These are phyloP conservation scores for Eueremaeus valkanovi DNA, from an alignment of 2,888 invertebrate genomes.

Conservation along the genomic window DNA sequence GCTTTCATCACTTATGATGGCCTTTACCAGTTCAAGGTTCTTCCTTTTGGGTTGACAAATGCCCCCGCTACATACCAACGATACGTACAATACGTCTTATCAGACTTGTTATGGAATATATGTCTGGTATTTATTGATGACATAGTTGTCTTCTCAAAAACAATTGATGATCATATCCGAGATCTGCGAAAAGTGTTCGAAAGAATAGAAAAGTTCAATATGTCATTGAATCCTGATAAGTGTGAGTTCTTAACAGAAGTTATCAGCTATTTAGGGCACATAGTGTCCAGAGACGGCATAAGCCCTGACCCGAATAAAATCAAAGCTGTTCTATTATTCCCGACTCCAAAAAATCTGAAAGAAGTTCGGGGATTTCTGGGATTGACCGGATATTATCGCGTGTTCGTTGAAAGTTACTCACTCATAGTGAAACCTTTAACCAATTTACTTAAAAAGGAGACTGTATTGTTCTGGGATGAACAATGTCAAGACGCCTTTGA, in stretches of 20 bases:
- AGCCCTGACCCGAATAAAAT: neutral
- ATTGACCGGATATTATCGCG: neutral
- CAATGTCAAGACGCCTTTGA: constrained; percentile 3
- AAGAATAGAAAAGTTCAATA: constrained; percentile 19
- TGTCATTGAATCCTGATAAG: constrained; percentile 41
- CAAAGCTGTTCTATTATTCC: neutral
- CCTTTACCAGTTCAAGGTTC: no score
- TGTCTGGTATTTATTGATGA: no score
- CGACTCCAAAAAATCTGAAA: neutral
- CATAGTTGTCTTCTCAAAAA: no score
- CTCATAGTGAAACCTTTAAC: constrained; percentile 7
- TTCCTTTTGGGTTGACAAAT: no score
- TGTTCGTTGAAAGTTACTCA: neutral
- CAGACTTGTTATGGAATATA: no score
- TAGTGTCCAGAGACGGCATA: constrained; percentile 41
- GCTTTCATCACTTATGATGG: no score
- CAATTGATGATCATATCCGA: constrained; percentile 35
- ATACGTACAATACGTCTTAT: no score
- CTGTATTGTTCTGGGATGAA: constrained; percentile 3
- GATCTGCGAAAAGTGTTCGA: constrained; percentile 40
- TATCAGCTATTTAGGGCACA: constrained; percentile 44
- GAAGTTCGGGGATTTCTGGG: constrained; percentile 24
- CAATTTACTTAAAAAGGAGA: neutral
- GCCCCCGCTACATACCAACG: no score
- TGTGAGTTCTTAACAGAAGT: constrained; percentile 16